Percentiles rank a stretch among this genome's conserved stretches.
These are phyloP conservation scores for Dreissena rostriformis DNA, from an alignment of 1,140 invertebrate species.

Conservation along the genomic window DNA sequence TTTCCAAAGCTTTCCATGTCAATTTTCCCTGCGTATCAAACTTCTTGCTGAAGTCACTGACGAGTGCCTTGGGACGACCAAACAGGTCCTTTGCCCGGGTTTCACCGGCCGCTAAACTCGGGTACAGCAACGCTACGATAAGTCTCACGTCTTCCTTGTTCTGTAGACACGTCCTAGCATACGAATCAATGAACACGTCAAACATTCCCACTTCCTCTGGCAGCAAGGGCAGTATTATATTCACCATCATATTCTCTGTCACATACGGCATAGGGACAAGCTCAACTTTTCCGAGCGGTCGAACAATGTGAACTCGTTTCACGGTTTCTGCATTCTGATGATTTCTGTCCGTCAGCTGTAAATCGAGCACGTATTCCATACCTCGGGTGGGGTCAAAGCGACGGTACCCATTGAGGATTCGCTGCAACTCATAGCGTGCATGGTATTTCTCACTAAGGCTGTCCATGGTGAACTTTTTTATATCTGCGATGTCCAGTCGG, in stretches of 20 bases:
- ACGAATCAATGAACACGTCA: constrained; percentile 87
- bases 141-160: constrained; percentile 90
- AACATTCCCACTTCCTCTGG: constrained; percentile 82
- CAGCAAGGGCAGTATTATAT: constrained; percentile 87
- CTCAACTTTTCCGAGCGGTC: constrained; percentile 92
- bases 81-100: constrained; percentile 52
- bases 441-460: constrained; percentile 84
- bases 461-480: constrained; percentile 84
- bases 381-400: constrained; percentile 93
- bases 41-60: constrained; percentile 84
- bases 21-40: constrained; percentile 88
- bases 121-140: constrained; percentile 84
- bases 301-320: constrained; percentile 80
- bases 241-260: constrained; percentile 92
- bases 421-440: constrained; percentile 76
- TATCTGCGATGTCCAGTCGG: constrained; percentile 86
- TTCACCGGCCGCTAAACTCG: constrained; percentile 20
- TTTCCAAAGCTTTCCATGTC: constrained; percentile 85
- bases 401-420: constrained; percentile 90
- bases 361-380: constrained; percentile 93
- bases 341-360: constrained; percentile 82
- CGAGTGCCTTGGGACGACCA: constrained; percentile 82
- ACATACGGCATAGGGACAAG: constrained; percentile 94
- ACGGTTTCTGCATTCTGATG: constrained; percentile 70
- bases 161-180: constrained; percentile 87